A percentile compares a stretch with the other conserved stretches of the same genome.
phyloP scores from a whole-genome alignment of 2,888 invertebrate genomes.

The Anthophora plumipes region DNA sequence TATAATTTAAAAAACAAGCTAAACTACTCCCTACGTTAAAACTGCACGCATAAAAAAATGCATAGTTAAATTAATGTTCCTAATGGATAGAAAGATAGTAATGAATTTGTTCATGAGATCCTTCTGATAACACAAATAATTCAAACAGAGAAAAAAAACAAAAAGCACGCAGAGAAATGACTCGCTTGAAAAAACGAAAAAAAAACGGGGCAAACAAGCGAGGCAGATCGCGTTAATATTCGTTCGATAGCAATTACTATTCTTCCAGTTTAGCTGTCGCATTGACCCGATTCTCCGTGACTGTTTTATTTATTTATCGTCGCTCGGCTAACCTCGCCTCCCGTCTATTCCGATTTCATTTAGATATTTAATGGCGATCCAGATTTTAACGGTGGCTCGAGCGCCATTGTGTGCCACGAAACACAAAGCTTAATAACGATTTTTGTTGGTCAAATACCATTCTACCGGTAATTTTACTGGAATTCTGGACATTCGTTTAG shows the following conservation, averaged over 20 bases:
- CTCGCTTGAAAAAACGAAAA: not conserved
- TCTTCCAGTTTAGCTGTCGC: slow-evolving; percentile 20
- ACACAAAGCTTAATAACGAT: not conserved
- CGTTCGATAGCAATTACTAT: slow-evolving; percentile 41
- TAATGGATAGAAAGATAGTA: too few relatives aligned
- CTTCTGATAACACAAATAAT: too few relatives aligned
- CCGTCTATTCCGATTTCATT: slow-evolving; percentile 38
- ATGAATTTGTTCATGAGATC: too few relatives aligned
- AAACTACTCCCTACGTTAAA: too few relatives aligned
- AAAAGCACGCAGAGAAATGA: not conserved
- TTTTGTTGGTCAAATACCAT: not conserved
- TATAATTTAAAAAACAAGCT: too few relatives aligned
- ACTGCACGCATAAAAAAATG: too few relatives aligned
- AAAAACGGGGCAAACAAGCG: not conserved
- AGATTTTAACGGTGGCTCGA: not conserved
- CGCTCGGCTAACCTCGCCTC: slow-evolving; percentile 4
- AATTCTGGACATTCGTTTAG: not conserved
- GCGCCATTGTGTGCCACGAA: not conserved
- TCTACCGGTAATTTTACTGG: not conserved
- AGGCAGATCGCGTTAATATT: slow-evolving; percentile 28
- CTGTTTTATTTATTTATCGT: slow-evolving; percentile 44
- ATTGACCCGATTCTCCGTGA: slow-evolving; percentile 8
- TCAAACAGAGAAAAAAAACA: not conserved
- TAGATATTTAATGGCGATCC: slow-evolving; percentile 26
- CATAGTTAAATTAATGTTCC: too few relatives aligned